These are phyloP conservation scores for Sibirionetta formosa DNA, from an alignment of 2,797 vertebrate genomes.

Conservation along the genomic window DNA sequence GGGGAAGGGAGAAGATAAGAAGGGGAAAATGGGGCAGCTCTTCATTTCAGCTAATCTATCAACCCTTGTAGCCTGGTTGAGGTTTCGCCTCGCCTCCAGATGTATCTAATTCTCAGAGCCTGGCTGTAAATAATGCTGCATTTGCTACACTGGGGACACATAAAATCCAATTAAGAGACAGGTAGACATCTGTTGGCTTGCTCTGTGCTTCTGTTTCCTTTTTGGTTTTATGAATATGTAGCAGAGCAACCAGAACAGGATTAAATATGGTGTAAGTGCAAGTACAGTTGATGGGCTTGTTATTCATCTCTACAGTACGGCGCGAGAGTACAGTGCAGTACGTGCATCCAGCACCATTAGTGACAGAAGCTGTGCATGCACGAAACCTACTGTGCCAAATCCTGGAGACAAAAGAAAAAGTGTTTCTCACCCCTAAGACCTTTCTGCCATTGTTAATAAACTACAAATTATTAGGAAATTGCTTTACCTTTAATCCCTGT, in stretches of 20 bases:
- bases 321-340: background rate
- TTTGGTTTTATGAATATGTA: constrained; percentile 33
- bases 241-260: constrained; percentile 65
- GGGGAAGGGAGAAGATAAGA: background rate
- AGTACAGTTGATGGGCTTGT: background rate
- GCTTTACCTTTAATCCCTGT: background rate
- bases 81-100: constrained; percentile 60
- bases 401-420: background rate
- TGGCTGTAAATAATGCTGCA: constrained; percentile 60
- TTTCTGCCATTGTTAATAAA: background rate
- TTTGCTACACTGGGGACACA: constrained; percentile 58
- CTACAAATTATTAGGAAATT: background rate
- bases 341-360: background rate
- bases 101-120: constrained; percentile 66
- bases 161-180: constrained; percentile 63
- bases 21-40: background rate
- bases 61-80: background rate
- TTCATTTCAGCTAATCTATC: background rate
- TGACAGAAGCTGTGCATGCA: background rate
- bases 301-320: background rate
- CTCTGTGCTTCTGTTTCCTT: constrained; percentile 69
- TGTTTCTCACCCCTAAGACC: background rate
- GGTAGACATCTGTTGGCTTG: constrained; percentile 71
- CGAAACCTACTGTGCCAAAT: background rate
- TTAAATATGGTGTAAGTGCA: constrained; percentile 12